phyloP scores from a whole-genome alignment of 2,888 invertebrate genomes.

The Adelphocoris suturalis region DNA sequence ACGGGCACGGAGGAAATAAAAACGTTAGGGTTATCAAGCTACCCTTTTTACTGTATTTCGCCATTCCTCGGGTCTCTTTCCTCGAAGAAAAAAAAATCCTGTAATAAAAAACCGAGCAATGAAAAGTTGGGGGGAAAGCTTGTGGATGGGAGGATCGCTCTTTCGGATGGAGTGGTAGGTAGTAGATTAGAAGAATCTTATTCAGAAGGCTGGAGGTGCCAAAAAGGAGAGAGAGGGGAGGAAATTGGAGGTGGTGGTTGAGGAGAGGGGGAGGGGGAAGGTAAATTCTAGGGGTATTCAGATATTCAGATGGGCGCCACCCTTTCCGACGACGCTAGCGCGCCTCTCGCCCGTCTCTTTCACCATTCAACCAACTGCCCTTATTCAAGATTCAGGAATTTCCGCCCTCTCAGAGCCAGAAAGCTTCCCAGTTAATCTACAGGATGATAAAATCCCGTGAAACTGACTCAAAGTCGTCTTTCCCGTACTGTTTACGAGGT shows the following conservation, averaged over 20 bases:
- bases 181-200: slow-evolving; percentile 45
- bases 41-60: background rate
- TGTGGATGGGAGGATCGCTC: background rate
- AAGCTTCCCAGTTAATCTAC: background rate
- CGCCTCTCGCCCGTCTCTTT: background rate
- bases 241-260: background rate
- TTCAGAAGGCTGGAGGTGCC: background rate
- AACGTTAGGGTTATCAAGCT: slow-evolving; percentile 49
- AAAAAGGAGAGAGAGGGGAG: background rate
- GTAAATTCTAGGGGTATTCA: slow-evolving; percentile 52
- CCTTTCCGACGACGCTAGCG: slow-evolving; percentile 1
- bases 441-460: background rate
- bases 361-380: background rate
- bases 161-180: too few species aligned
- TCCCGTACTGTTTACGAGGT: too few species aligned
- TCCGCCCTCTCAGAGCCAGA: background rate
- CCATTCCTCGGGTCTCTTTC: slow-evolving; percentile 27
- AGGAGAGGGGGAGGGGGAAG: background rate
- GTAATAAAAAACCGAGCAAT: slow-evolving; percentile 25
- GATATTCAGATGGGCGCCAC: slow-evolving; percentile 39
- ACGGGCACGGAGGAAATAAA: slow-evolving; percentile 36
- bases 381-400: slow-evolving; percentile 5
- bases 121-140: background rate
- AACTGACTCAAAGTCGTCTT: too few species aligned
- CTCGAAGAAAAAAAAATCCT: slow-evolving; percentile 18